Conservation (phyloP, 2,888 invertebrate species). For the Oscheius sp. region DNA sequence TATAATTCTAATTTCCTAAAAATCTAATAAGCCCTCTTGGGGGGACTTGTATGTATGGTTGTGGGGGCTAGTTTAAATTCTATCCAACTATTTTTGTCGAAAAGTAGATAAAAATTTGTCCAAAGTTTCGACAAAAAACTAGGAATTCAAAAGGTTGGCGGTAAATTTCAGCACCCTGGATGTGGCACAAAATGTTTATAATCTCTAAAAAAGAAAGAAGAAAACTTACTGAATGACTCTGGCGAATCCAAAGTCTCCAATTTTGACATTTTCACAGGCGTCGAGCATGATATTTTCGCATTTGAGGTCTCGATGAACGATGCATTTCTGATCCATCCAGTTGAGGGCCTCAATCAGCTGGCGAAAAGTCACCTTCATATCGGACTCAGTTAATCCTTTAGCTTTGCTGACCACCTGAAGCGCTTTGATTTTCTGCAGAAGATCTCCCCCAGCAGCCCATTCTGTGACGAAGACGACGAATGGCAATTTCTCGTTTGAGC, state of each 20-base stretch:
- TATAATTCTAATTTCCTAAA: too few relatives aligned
- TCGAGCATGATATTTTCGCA: constrained; percentile 95
- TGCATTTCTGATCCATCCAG: constrained; percentile 49
- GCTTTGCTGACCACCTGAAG: too few relatives aligned
- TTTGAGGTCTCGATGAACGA: constrained; percentile 66
- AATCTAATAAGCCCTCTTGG: too few relatives aligned
- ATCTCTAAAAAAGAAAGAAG: too few relatives aligned
- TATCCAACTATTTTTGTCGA: too few relatives aligned
- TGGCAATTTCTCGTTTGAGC: neutral
- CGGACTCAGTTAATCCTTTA: constrained; percentile 75
- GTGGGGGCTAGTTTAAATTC: too few relatives aligned
- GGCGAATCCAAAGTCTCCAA: constrained; percentile 96
- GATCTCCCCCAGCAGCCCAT: constrained; percentile 75
- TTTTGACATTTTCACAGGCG: constrained; percentile 86
- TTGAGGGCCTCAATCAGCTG: constrained; percentile 26
- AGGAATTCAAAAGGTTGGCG: too few relatives aligned
- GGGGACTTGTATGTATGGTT: too few relatives aligned
- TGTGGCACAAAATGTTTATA: too few relatives aligned
- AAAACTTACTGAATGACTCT: constrained; percentile 72
- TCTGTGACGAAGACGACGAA: constrained; percentile 75
- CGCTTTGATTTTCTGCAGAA: constrained; percentile 76
- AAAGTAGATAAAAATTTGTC: too few relatives aligned
- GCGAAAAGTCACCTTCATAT: constrained; percentile 65
- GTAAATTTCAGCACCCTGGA: too few relatives aligned
- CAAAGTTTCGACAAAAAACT: too few relatives aligned